Conservation (phyloP, 2,888 invertebrate genomes). For the Polietes domitor region DNA sequence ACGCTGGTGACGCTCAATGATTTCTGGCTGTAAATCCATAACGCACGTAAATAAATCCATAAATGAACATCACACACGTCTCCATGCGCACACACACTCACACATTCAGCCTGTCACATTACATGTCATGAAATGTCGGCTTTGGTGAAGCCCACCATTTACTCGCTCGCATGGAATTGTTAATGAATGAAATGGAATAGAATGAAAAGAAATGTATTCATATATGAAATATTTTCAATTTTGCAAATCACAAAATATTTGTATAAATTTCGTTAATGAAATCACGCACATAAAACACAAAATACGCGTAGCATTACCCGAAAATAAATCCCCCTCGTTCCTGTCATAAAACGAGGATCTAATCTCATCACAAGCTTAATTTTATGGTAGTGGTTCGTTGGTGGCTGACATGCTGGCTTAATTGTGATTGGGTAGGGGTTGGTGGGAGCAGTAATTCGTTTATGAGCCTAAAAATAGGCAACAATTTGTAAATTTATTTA, state of each 20-base stretch:
- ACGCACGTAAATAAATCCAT: not conserved
- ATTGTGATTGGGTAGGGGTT: too few relatives aligned
- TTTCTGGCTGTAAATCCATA: not conserved
- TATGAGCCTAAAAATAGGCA: constrained; percentile 37
- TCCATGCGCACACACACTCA: not conserved
- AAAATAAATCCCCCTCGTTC: not conserved
- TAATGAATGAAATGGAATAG: constrained; percentile 27
- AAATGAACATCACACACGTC: not conserved
- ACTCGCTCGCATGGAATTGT: not conserved
- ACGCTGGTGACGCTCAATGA: too few relatives aligned
- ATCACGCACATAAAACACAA: constrained; percentile 23
- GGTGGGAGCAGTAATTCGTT: constrained; percentile 15
- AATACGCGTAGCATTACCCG: not conserved
- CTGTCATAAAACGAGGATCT: not conserved
- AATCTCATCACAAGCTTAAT: not conserved
- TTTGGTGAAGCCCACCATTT: not conserved
- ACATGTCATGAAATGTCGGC: too few relatives aligned
- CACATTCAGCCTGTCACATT: not conserved
- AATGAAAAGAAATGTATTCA: too few relatives aligned
- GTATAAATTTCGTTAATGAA: constrained; percentile 25
- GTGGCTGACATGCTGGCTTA: constrained; percentile 2
- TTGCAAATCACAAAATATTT: constrained; percentile 9
- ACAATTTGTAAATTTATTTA: constrained; percentile 42
- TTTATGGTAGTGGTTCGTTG: not conserved
- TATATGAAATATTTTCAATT: not conserved